These are phyloP conservation scores for Eupithecia pulchellata DNA, from an alignment of 2,888 invertebrate species.

Conservation along the genomic window DNA sequence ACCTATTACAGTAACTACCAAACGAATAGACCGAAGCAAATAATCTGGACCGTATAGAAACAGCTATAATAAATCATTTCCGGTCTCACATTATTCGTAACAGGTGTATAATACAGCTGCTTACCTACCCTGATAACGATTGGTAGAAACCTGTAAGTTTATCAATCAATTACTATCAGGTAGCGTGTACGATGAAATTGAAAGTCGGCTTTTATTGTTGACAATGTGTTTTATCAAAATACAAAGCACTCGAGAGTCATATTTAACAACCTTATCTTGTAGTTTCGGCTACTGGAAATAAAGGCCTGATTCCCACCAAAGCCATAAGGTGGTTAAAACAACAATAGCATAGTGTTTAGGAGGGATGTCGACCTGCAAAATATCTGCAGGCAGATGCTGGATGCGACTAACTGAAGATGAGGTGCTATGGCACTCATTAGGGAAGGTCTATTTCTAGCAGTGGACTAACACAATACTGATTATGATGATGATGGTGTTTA, in stretches of 20 bases:
- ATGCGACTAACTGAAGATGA: too few relatives aligned
- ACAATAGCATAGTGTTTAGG: too few relatives aligned
- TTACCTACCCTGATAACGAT: neutral
- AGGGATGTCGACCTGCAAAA: too few relatives aligned
- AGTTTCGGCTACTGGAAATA: neutral
- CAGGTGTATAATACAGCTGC: neutral
- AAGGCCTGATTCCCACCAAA: too few relatives aligned
- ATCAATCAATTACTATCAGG: conserved; percentile 2
- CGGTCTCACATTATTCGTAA: neutral
- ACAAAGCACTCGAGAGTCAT: neutral
- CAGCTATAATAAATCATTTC: neutral
- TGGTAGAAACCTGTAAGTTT: neutral
- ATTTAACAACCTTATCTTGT: neutral
- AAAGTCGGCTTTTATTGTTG: neutral
- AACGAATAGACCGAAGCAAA: neutral
- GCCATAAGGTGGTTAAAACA: too few relatives aligned
- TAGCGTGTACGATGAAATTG: neutral
- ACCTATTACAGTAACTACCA: neutral
- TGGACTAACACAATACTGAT: too few relatives aligned
- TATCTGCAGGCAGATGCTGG: too few relatives aligned
- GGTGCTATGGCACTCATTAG: too few relatives aligned
- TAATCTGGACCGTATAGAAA: neutral
- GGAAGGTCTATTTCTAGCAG: too few relatives aligned
- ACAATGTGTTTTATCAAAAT: neutral
- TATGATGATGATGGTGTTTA: too few relatives aligned